A percentile compares a stretch with the other conserved stretches of the same genome.
phyloP scores from a whole-genome alignment of 2,888 invertebrate species.

The Polymixis lichenea region DNA sequence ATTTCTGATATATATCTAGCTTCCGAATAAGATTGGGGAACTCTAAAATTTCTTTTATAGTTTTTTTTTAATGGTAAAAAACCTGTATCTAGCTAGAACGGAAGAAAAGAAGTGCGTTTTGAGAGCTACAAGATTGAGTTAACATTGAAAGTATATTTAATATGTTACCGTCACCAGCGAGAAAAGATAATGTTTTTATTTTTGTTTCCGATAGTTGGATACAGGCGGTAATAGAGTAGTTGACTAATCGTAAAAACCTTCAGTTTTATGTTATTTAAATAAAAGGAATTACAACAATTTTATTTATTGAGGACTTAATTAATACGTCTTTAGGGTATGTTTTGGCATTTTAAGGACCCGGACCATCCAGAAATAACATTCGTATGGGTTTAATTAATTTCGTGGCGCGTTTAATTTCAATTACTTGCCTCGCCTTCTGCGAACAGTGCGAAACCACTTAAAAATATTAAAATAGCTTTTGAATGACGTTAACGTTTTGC shows the following conservation, averaged over 20 bases:
- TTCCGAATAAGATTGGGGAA: background rate
- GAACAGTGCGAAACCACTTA: background rate
- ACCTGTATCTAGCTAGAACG: constrained; percentile 57
- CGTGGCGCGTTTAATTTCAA: background rate
- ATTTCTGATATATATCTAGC: constrained; percentile 36
- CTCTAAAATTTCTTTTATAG: background rate
- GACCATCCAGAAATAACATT: background rate
- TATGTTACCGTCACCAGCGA: constrained; percentile 41
- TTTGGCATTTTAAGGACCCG: background rate
- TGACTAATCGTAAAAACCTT: constrained; percentile 30
- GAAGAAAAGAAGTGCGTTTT: constrained; percentile 38
- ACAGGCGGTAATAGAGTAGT: constrained; percentile 51
- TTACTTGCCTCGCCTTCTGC: background rate
- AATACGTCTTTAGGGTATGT: background rate
- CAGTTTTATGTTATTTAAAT: background rate
- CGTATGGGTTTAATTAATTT: background rate
- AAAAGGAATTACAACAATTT: background rate
- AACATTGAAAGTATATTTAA: constrained; percentile 19
- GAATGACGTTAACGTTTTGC: background rate
- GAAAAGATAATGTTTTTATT: background rate
- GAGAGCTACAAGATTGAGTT: background rate
- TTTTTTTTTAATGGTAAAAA: background rate
- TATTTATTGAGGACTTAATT: background rate
- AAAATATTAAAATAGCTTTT: background rate
- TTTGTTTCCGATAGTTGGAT: constrained; percentile 42